Evolutionary conservation across 2,113 vertebrate species (phyloP).

Genomic region (Microtus oregoni): DNA sequence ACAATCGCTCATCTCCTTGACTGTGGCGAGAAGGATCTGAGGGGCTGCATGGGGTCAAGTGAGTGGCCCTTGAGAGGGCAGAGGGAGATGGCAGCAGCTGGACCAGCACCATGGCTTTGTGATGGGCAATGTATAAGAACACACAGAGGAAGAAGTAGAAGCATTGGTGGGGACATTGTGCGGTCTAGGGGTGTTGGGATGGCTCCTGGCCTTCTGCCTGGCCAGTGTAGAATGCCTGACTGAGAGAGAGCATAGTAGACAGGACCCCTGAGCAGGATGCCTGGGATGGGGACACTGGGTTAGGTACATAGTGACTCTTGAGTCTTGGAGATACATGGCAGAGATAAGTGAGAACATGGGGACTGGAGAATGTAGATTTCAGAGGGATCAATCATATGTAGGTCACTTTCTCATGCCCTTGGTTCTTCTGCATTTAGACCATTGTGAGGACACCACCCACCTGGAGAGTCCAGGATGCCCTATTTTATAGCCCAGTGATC

Average conservation of each 20-base stretch:
- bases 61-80: accelerated
- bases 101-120: too few relatives aligned
- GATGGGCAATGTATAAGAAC: accelerated
- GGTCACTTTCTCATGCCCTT: too few relatives aligned
- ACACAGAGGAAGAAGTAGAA: neutral
- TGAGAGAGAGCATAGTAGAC: neutral
- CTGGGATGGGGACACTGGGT: too few relatives aligned
- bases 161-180: neutral
- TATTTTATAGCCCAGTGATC: neutral
- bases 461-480: accelerated
- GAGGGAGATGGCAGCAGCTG: neutral
- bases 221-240: neutral
- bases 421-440: neutral
- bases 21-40: neutral
- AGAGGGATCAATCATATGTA: neutral
- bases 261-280: neutral
- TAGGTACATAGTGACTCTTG: neutral
- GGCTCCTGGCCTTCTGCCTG: neutral
- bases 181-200: neutral
- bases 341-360: neutral
- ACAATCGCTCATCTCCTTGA: neutral
- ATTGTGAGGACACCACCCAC: neutral
- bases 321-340: too few relatives aligned
- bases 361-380: neutral
- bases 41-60: accelerated